A percentile compares a stretch with the other conserved stretches of the same genome.
Evolutionary conservation across 2,888 invertebrate genomes (phyloP).

Genomic region (Drosophila subquinaria): DNA sequence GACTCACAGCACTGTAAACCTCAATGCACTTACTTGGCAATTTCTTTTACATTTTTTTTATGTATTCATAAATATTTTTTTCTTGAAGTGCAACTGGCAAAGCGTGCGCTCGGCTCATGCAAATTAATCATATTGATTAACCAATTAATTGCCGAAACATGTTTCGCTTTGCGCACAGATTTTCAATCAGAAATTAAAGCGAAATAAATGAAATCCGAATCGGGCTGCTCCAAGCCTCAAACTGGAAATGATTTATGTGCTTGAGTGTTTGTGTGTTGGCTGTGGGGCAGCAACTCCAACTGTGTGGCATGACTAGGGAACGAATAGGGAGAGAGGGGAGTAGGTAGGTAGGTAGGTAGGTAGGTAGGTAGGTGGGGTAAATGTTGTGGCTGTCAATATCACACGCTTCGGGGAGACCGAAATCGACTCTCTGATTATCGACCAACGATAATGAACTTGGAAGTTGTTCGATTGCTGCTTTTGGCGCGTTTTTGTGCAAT

Average conservation of each 20-base stretch:
- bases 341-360: background rate
- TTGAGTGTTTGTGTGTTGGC: constrained; percentile 17
- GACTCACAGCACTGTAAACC: constrained; percentile 22
- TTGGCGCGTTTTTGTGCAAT: constrained; percentile 73
- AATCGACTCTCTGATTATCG: constrained; percentile 59
- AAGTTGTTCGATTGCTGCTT: constrained; percentile 47
- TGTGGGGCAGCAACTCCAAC: constrained; percentile 22
- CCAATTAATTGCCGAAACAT: constrained; percentile 76
- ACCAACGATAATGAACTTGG: constrained; percentile 70
- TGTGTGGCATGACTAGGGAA: background rate
- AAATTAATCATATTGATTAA: constrained; percentile 78
- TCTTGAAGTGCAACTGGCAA: constrained; percentile 35
- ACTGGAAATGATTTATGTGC: constrained; percentile 76
- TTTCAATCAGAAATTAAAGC: constrained; percentile 74
- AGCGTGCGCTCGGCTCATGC: constrained; percentile 69
- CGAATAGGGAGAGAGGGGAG: background rate
- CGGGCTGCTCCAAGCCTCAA: constrained; percentile 23
- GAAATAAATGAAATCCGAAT: constrained; percentile 57
- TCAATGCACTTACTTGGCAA: constrained; percentile 19
- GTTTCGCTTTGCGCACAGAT: constrained; percentile 63
- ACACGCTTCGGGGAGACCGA: constrained; percentile 41
- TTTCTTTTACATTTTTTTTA: constrained; percentile 22
- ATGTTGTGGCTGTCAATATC: constrained; percentile 68
- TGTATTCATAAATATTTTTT: background rate
- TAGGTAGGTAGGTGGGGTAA: constrained; percentile 4